phyloP scores from a whole-genome alignment of 2,888 invertebrate genomes.

The Timema podura region DNA sequence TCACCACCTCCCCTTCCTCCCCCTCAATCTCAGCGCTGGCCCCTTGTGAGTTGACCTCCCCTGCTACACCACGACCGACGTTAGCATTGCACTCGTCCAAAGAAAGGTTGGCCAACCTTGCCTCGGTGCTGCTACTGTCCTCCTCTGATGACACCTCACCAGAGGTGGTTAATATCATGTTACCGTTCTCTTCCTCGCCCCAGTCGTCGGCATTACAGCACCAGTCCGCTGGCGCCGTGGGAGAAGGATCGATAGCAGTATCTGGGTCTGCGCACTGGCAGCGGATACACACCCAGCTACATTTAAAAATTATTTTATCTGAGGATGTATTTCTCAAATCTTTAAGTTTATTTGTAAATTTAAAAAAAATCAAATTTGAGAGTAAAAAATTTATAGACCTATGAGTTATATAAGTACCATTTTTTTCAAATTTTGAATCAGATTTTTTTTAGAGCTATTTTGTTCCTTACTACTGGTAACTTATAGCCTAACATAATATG shows the following conservation, averaged over 20 bases:
- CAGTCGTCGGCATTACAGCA: not conserved
- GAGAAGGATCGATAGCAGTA: not conserved
- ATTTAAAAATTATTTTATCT: not conserved
- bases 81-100: constrained; percentile 8
- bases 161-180: not conserved
- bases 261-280: constrained; percentile 12
- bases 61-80: not conserved
- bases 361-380: no score
- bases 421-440: no score
- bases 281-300: constrained; percentile 10
- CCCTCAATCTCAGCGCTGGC: constrained; percentile 12
- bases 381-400: no score
- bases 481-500: no score
- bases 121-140: not conserved
- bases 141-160: constrained; percentile 2
- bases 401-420: no score
- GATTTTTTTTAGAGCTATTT: no score
- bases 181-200: constrained; percentile 10
- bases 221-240: not conserved
- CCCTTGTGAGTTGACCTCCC: not conserved
- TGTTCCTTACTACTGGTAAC: no score
- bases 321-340: no score
- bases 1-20: constrained; percentile 2
- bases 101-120: not conserved
- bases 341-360: no score